Percentiles rank a stretch among this genome's conserved stretches.
phyloP scores from a whole-genome alignment of 2,888 invertebrate species.

The Euplexia lucipara region DNA sequence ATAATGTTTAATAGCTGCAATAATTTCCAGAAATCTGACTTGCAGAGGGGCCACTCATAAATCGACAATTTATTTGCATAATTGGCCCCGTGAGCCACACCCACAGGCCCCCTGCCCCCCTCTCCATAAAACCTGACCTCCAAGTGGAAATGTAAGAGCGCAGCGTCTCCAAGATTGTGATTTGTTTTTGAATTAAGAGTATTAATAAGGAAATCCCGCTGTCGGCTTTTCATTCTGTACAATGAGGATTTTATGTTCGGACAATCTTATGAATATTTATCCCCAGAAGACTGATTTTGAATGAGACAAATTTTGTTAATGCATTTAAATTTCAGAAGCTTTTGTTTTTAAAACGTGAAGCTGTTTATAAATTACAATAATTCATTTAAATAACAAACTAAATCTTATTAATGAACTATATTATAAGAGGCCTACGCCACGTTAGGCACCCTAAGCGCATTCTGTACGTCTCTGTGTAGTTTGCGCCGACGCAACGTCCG shows the following conservation, averaged over 20 bases:
- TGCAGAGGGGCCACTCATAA: constrained; percentile 49
- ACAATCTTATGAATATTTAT: constrained; percentile 52
- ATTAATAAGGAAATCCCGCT: constrained; percentile 41
- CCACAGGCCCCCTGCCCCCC: neutral
- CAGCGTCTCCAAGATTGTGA: constrained; percentile 23
- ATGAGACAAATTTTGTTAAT: constrained; percentile 27
- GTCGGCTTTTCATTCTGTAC: constrained; percentile 32
- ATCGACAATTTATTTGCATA: constrained; percentile 71
- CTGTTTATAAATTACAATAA: constrained; percentile 1
- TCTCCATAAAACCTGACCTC: neutral
- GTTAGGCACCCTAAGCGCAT: neutral
- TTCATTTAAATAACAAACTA: neutral
- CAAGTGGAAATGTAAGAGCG: constrained; percentile 22
- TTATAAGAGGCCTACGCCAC: neutral
- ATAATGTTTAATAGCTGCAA: constrained; percentile 43
- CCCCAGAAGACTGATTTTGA: constrained; percentile 21
- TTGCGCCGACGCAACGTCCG: neutral
- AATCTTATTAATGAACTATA: neutral
- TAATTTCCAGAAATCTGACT: constrained; percentile 24
- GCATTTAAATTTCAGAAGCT: constrained; percentile 14
- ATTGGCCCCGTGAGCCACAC: constrained; percentile 36
- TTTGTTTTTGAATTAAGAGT: constrained; percentile 48
- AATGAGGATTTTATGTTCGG: constrained; percentile 32
- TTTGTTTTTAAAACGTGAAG: constrained; percentile 23
- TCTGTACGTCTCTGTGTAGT: neutral